Conservation (phyloP, 2,113 vertebrate genomes). For the Phoenicopterus ruber region DNA sequence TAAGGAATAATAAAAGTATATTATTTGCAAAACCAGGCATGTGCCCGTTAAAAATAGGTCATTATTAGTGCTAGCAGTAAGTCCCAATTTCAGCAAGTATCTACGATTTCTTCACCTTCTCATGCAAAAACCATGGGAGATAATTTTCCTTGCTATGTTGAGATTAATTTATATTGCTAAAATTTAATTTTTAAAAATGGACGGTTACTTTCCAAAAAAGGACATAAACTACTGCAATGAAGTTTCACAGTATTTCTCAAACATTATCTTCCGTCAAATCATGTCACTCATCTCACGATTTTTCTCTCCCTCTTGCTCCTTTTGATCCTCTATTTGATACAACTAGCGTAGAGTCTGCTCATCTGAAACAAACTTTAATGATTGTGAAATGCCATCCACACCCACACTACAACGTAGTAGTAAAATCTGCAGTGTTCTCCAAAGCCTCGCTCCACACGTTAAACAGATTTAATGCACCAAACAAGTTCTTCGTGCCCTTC, state of each 20-base stretch:
- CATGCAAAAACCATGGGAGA: not conserved
- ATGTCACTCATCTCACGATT: not conserved
- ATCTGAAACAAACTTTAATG: not conserved
- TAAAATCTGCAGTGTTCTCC: not conserved
- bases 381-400: not conserved
- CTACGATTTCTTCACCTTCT: not conserved
- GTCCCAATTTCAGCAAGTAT: not conserved
- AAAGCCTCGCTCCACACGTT: not conserved
- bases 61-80: not conserved
- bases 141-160: fast-evolving
- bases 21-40: not conserved
- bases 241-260: not conserved
- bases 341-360: not conserved
- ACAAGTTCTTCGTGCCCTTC: not conserved
- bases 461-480: not conserved
- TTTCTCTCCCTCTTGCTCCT: not conserved
- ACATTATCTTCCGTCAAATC: not conserved
- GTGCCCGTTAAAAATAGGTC: fast-evolving
- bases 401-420: not conserved
- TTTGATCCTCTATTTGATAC: not conserved
- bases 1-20: fast-evolving
- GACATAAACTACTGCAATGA: not conserved
- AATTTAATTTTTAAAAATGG: fast-evolving
- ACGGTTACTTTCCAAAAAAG: not conserved
- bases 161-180: not conserved